Conservation (phyloP, 2,113 vertebrate species). For the Gadus chalcogrammus region DNA sequence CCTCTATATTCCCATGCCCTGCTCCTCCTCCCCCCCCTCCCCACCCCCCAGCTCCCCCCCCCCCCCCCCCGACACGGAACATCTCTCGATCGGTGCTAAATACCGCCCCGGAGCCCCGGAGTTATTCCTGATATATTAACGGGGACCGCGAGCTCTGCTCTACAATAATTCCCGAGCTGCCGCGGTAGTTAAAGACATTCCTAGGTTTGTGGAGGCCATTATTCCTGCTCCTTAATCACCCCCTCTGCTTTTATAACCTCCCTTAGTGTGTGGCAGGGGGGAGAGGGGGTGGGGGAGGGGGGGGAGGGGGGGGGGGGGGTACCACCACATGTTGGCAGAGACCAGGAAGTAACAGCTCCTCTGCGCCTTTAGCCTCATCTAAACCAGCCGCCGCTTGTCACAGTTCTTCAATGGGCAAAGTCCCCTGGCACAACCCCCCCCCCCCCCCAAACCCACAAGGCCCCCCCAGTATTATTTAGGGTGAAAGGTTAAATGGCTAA, state of each 20-base stretch:
- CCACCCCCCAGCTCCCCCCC: no score
- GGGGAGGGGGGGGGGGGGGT: no score
- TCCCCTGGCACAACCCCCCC: no score
- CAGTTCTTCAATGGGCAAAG: no score
- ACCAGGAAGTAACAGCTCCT: slow-evolving; percentile 54
- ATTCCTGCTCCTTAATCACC: slow-evolving; percentile 78
- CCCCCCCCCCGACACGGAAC: no score
- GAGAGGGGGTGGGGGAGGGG: neutral
- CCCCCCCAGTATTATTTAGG: no score
- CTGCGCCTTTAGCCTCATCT: slow-evolving; percentile 46
- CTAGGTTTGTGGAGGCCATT: slow-evolving; percentile 76
- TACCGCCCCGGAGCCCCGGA: slow-evolving; percentile 35
- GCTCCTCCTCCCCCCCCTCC: slow-evolving; percentile 28
- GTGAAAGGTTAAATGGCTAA: no score
- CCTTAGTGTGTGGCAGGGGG: slow-evolving; percentile 60
- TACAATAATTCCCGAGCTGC: slow-evolving; percentile 53
- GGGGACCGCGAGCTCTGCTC: slow-evolving; percentile 38
- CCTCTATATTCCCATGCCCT: slow-evolving; percentile 34
- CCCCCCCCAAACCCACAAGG: no score
- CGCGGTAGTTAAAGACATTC: slow-evolving; percentile 72
- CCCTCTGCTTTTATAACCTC: slow-evolving; percentile 73
- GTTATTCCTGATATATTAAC: slow-evolving; percentile 61
- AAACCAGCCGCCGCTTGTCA: slow-evolving; percentile 44
- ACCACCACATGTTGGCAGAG: slow-evolving; percentile 69
- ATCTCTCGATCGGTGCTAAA: slow-evolving; percentile 36